Evolutionary conservation across 2,888 invertebrate genomes (phyloP).

Genomic region (Lasiommata megera): DNA sequence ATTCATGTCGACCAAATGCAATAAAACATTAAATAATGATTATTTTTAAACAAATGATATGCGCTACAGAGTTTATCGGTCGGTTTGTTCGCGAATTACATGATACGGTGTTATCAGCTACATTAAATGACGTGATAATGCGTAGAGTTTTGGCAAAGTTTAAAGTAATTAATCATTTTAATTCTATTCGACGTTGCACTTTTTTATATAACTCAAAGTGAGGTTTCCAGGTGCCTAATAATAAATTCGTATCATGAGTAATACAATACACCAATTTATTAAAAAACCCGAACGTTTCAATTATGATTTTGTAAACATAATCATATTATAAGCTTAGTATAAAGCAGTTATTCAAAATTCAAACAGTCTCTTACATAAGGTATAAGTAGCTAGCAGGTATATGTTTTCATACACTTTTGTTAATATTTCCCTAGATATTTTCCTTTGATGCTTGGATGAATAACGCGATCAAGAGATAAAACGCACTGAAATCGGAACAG

Average conservation of each 20-base stretch:
- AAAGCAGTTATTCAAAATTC: too few species aligned
- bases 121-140: slow-evolving; percentile 64
- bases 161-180: slow-evolving; percentile 51
- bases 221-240: too few species aligned
- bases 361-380: too few species aligned
- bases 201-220: too few species aligned
- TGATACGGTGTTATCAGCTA: slow-evolving; percentile 61
- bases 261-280: too few species aligned
- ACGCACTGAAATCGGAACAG: slow-evolving; percentile 57
- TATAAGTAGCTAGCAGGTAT: slow-evolving; percentile 31
- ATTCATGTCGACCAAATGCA: neutral
- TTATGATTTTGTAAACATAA: too few species aligned
- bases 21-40: neutral
- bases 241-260: too few species aligned
- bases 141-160: slow-evolving; percentile 56
- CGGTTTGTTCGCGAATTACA: slow-evolving; percentile 53
- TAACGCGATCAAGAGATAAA: slow-evolving; percentile 77
- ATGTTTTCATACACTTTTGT: slow-evolving; percentile 60
- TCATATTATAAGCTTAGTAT: too few species aligned
- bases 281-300: too few species aligned
- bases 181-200: neutral
- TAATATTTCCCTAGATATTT: slow-evolving; percentile 67
- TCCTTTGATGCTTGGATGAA: slow-evolving; percentile 74
- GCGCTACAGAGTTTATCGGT: slow-evolving; percentile 41
- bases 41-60: slow-evolving; percentile 4